Conservation (phyloP, 2,888 invertebrate species). For the Allolobophora icterica region DNA sequence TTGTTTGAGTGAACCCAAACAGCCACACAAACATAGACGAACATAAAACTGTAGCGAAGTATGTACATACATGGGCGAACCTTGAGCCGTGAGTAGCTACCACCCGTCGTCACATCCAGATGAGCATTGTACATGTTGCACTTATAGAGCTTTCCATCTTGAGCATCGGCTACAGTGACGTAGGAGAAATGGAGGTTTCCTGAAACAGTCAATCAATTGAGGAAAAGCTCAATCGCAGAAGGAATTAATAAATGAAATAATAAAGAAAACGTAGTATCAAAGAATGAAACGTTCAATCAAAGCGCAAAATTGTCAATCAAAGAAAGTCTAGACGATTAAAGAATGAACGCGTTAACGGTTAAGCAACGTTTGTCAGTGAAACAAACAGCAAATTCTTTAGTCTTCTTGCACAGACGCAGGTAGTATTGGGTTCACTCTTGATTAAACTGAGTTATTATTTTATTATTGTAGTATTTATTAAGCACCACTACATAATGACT, state of each 20-base stretch:
- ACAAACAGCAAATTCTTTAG: too few species aligned
- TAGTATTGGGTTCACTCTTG: too few species aligned
- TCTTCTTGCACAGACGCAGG: too few species aligned
- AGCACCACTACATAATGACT: too few species aligned
- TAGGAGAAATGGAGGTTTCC: conserved; percentile 33
- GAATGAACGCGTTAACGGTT: too few species aligned
- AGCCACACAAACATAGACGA: neutral
- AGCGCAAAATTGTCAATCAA: too few species aligned
- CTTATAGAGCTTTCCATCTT: conserved; percentile 30
- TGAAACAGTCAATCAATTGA: conserved; percentile 4
- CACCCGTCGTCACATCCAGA: conserved; percentile 25
- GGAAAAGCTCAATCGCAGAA: neutral
- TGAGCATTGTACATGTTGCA: conserved; percentile 37
- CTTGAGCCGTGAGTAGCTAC: conserved; percentile 34
- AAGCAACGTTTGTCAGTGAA: too few species aligned
- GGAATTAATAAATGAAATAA: neutral
- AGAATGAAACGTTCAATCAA: neutral
- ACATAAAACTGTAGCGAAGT: neutral
- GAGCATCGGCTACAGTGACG: conserved; percentile 25
- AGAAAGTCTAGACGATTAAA: too few species aligned
- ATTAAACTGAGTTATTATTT: too few species aligned
- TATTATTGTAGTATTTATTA: too few species aligned
- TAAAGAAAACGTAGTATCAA: neutral
- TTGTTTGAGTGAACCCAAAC: neutral
- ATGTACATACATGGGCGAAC: conserved; percentile 14